These are phyloP conservation scores for Stegophylla sp. DNA, from an alignment of 2,888 invertebrate genomes.

Conservation along the genomic window DNA sequence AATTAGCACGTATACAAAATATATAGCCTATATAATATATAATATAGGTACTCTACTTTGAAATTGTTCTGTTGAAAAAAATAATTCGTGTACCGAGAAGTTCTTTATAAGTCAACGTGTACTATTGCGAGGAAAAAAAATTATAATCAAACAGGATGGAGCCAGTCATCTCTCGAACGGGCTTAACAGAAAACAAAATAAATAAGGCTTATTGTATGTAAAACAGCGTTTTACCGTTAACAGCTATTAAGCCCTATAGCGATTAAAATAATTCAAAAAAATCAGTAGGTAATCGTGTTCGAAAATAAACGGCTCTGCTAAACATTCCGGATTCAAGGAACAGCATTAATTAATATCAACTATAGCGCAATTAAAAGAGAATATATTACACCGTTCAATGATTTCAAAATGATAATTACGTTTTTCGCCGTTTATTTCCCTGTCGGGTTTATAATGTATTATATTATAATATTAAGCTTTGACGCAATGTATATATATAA, in stretches of 20 bases:
- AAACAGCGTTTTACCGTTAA: slow-evolving; percentile 38
- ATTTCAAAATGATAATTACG: slow-evolving; percentile 47
- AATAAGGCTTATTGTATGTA: slow-evolving; percentile 34
- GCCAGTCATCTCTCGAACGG: slow-evolving; percentile 12
- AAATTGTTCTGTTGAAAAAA: too few species aligned
- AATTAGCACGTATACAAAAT: too few species aligned
- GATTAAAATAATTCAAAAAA: slow-evolving; percentile 36
- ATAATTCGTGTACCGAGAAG: too few species aligned
- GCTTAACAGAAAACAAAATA: background rate
- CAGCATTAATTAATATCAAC: slow-evolving; percentile 16
- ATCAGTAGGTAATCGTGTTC: slow-evolving; percentile 27
- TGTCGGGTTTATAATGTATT: background rate
- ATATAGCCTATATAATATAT: too few species aligned
- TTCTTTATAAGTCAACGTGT: too few species aligned
- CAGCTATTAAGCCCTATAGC: slow-evolving; percentile 6
- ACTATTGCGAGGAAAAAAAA: background rate
- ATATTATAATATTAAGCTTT: slow-evolving; percentile 8
- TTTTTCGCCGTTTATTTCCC: slow-evolving; percentile 34
- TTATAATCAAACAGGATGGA: slow-evolving; percentile 22
- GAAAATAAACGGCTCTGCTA: slow-evolving; percentile 35
- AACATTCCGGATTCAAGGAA: slow-evolving; percentile 26
- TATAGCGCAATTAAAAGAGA: slow-evolving; percentile 40
- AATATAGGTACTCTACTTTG: too few species aligned
- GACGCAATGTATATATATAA: too few species aligned
- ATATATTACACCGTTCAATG: slow-evolving; percentile 49